phyloP scores from a whole-genome alignment of 1,140 invertebrate genomes.

The Ladona fulva region DNA sequence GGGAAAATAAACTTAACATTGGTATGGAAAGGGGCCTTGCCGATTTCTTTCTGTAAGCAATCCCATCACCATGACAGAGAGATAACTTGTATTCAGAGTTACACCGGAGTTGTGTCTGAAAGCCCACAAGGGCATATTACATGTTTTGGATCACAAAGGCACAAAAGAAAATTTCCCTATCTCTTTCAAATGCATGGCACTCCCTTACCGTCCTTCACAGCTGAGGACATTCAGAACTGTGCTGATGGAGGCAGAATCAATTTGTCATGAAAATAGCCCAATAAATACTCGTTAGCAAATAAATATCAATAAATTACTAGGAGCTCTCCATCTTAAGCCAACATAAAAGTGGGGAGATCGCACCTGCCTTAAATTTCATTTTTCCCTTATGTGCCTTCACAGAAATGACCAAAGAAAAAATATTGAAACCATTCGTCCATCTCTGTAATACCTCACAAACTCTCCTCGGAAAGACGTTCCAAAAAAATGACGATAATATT shows the following conservation, averaged over 20 bases:
- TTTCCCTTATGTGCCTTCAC: too few species aligned
- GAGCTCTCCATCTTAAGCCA: not conserved
- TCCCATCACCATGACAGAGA: too few species aligned
- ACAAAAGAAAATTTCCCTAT: not conserved
- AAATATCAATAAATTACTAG: slow-evolving; percentile 5
- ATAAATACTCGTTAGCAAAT: not conserved
- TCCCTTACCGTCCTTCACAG: not conserved
- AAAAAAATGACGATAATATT: too few species aligned
- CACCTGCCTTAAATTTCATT: too few species aligned
- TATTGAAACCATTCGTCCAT: too few species aligned
- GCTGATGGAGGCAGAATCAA: not conserved
- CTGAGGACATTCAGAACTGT: not conserved
- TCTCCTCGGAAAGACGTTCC: too few species aligned
- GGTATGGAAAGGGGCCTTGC: too few species aligned
- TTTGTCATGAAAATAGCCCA: not conserved
- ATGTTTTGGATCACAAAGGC: not conserved
- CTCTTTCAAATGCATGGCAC: not conserved
- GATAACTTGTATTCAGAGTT: too few species aligned
- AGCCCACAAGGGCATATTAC: not conserved
- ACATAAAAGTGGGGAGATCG: not conserved
- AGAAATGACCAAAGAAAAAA: too few species aligned
- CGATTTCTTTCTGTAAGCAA: too few species aligned
- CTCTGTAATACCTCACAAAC: too few species aligned
- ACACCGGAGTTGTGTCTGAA: not conserved
- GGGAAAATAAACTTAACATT: not conserved